A percentile compares a stretch with the other conserved stretches of the same genome.
These are phyloP conservation scores for Orgyia antiqua DNA, from an alignment of 2,888 invertebrate species.

Conservation along the genomic window DNA sequence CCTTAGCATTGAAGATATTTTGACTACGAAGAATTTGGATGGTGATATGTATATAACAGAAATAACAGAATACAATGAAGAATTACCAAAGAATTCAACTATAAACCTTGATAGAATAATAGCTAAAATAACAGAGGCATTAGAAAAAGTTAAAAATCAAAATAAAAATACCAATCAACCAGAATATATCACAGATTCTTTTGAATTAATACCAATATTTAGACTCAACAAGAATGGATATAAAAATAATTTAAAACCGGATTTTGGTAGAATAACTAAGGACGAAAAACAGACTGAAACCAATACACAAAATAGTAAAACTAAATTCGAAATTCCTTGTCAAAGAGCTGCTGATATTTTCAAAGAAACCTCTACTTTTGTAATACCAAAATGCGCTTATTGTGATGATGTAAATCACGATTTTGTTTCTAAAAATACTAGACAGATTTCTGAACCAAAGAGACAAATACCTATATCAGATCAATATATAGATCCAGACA, in stretches of 20 bases:
- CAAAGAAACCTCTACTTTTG: slow-evolving; percentile 24
- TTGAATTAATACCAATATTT: slow-evolving; percentile 17
- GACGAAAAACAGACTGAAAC: slow-evolving; percentile 8
- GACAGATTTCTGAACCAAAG: slow-evolving; percentile 18
- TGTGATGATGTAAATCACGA: no score
- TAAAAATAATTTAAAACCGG: slow-evolving; percentile 6
- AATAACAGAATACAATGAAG: no score
- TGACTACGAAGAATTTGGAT: no score
- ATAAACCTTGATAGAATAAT: slow-evolving; percentile 11
- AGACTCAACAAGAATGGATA: slow-evolving; percentile 2
- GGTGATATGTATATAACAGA: no score
- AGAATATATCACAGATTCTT: slow-evolving; percentile 12
- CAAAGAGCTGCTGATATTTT: slow-evolving; percentile 39
- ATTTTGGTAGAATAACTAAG: slow-evolving; percentile 4
- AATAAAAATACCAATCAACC: slow-evolving; percentile 10
- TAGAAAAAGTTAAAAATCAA: slow-evolving; percentile 14
- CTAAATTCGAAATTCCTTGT: slow-evolving; percentile 39
- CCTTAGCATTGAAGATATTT: no score
- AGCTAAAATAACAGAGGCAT: slow-evolving; percentile 14
- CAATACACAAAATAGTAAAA: slow-evolving; percentile 8
- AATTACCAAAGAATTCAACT: no score
- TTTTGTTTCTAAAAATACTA: no score
- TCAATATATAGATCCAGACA: slow-evolving; percentile 28
- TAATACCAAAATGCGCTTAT: slow-evolving; percentile 16
- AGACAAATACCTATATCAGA: no score